phyloP scores from a whole-genome alignment of 1,140 invertebrate genomes.

The Harpegnathos saltator region DNA sequence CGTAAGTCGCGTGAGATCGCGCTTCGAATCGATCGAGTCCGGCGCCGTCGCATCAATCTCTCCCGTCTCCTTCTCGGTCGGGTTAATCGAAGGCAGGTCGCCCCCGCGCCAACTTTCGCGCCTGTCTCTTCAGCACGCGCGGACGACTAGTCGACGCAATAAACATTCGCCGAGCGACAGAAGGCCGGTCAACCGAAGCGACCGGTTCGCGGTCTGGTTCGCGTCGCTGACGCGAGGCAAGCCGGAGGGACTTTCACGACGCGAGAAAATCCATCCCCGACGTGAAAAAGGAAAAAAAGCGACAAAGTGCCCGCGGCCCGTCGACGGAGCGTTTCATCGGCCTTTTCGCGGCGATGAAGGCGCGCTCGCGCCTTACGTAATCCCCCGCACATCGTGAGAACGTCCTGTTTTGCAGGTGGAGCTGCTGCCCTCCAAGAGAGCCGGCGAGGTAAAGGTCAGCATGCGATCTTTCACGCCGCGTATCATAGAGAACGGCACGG shows the following conservation, averaged over 20 bases:
- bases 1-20: too few species aligned
- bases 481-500: constrained; percentile 77
- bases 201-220: not conserved
- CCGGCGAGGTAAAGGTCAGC: constrained; percentile 77
- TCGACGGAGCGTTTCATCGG: constrained; percentile 39
- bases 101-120: not conserved
- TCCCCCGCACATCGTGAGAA: constrained; percentile 68
- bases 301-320: not conserved
- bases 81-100: not conserved
- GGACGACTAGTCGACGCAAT: not conserved
- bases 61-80: not conserved
- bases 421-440: constrained; percentile 76
- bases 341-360: constrained; percentile 59
- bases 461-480: constrained; percentile 82
- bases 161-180: not conserved
- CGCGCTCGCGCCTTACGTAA: constrained; percentile 59
- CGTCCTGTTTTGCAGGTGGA: constrained; percentile 75
- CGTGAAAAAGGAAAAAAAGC: too few species aligned
- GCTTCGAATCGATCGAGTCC: not conserved
- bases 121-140: not conserved
- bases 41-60: not conserved
- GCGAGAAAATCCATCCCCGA: constrained; percentile 37
- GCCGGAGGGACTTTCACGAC: constrained; percentile 40
- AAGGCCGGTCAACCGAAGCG: too few species aligned
- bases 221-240: not conserved